Evolutionary conservation across 2,888 invertebrate genomes (phyloP), one percentile per base, ranked within the genome.

Genomic region (Apamea anceps): DNA sequence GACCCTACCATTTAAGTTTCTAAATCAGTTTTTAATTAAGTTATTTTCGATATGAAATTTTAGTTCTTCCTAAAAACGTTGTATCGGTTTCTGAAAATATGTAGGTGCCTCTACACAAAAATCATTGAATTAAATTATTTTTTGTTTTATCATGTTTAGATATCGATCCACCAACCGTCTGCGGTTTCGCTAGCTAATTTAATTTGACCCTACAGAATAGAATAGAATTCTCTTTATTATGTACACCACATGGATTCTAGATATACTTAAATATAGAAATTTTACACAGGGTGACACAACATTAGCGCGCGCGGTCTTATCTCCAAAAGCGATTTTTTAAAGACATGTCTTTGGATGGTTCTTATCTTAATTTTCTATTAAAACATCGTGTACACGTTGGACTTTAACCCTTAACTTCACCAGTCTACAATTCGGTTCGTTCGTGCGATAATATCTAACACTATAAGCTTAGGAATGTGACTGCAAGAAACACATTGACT

Each of bases 391-490:
- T 15, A n/a, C 12, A 66, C n/a, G 10, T 42, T 60, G 21, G 18
- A 48, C 18, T 57, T 57, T 57, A 78, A 84, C 42, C 65, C 70
- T 28, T 54, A 28, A 81, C 37, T 83, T 68, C 67, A 63, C 21
- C 28, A 54, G 51, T 68, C 25, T 13, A 79, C 60, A 45, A 37
- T 85, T 54, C 48, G 18, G 60, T n/a, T 37, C 57, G 21, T 75
- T 86, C 83, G 75, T 83, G 84, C 74, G 74, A 72, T 82, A 45
- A 74, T 42, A 74, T 86, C 83, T 77, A 71, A 71, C 68, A 62
- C 65, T 66, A 80, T 84, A 77, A 85, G 73, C 67, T 28, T 74
- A 77, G 77, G 74, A 77, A 80, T 87, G 79, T 37, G 85, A 75
- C 85, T 79, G 75, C 65, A 82, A 66, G 66, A 67, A 51, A 62